Conservation (phyloP, 2,888 invertebrate genomes). For the Gymnocheta viridis region DNA sequence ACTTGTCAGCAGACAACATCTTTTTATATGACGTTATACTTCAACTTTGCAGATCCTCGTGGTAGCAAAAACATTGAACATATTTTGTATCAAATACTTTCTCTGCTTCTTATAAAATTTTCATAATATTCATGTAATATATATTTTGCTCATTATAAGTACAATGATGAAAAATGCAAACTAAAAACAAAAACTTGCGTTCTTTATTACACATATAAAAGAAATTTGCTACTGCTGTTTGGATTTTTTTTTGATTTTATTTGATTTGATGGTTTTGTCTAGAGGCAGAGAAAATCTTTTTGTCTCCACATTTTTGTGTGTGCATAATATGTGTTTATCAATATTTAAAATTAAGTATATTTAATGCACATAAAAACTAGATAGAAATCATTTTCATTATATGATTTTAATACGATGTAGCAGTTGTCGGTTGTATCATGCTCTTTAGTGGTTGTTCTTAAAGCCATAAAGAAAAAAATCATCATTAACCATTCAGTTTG, state of each 20-base stretch:
- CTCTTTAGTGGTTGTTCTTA: background rate
- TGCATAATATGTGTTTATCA: constrained; percentile 19
- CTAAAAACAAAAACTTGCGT: background rate
- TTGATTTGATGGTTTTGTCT: constrained; percentile 11
- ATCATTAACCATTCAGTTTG: constrained; percentile 25
- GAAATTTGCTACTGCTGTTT: background rate
- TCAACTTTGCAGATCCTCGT: background rate
- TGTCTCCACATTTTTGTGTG: background rate
- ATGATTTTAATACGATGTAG: background rate
- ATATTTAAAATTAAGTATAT: constrained; percentile 37
- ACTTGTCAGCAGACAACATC: constrained; percentile 53
- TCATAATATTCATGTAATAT: constrained; percentile 20
- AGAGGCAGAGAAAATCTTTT: background rate
- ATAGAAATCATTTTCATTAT: constrained; percentile 21
- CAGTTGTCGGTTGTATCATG: background rate
- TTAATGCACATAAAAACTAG: background rate
- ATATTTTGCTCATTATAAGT: constrained; percentile 33
- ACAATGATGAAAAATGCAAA: background rate
- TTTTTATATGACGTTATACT: constrained; percentile 6
- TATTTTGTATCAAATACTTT: constrained; percentile 1
- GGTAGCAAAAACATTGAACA: background rate
- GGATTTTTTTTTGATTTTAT: background rate
- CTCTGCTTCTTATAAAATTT: background rate
- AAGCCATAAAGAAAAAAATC: constrained; percentile 7
- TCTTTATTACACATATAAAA: constrained; percentile 2